Evolutionary conservation across 1,140 invertebrate genomes (phyloP).

Genomic region (Paracyclopina nana): DNA sequence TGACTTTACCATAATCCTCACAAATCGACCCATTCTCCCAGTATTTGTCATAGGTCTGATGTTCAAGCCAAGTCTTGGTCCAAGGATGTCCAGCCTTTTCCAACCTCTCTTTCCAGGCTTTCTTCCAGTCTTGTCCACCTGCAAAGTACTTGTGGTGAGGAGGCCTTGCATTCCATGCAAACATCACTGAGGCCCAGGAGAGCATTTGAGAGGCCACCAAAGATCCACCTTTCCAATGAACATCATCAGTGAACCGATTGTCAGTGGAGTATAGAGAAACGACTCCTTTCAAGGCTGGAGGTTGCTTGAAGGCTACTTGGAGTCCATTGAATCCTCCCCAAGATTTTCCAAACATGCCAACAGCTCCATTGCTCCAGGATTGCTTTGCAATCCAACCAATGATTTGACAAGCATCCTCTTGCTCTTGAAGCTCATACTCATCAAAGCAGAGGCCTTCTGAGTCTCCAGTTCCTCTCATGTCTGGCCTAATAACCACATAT

Average conservation of each 20-base stretch:
- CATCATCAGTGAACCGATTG: conserved; percentile 2
- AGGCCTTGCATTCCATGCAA: neutral
- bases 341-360: conserved; percentile 3
- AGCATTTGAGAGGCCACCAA: neutral
- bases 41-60: neutral
- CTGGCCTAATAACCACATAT: neutral
- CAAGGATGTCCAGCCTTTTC: neutral
- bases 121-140: neutral
- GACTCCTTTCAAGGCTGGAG: neutral
- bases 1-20: neutral
- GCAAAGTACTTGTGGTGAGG: neutral
- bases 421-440: neutral
- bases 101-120: neutral
- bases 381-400: conserved; percentile 3
- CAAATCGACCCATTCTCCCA: conserved; percentile 3
- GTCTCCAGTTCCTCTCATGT: conserved; percentile 4
- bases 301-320: neutral
- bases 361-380: neutral
- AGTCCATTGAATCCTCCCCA: conserved; percentile 10
- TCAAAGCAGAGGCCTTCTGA: conserved; percentile 5
- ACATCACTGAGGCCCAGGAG: conserved; percentile 1
- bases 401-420: neutral
- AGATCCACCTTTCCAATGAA: conserved; percentile 4
- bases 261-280: conserved; percentile 2
- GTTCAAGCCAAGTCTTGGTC: neutral